Base-by-base conservation (phyloP, 2,113 vertebrate genomes). In the Phalacrocorax aristotelis region DNA sequence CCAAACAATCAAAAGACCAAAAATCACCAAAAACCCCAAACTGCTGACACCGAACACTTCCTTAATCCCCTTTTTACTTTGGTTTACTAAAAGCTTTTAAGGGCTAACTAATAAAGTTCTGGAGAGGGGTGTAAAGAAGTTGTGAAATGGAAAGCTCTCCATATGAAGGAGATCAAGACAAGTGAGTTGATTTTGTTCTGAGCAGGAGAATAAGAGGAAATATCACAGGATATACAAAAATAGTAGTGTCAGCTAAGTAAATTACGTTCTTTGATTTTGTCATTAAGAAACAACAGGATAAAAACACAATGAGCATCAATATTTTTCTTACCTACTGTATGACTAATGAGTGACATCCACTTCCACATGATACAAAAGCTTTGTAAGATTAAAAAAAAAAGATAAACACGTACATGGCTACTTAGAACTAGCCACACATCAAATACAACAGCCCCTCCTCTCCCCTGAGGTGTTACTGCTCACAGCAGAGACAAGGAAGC, bases 401-500 rank as follows among this genome's bases (percentile, higher is more conserved):
- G 40, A 60, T 8, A 70, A 87, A 68, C 14, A 32, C 0, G 2
- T 9, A 21, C 16, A 5, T 5, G 12, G 40, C 76, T 64, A 66
- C 36, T 71, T 42, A 21, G 23, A 81, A 68, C 21, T 2, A 40
- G 48, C 38, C 52, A 57, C 36, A 34, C 1, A 3, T 21, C 54
- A 46, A 30, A 19, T 40, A 17, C 44, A 57, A 49, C 10, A 90
- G 76, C 17, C 11, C 9, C 38, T 66, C 38, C 20, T 55, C 12
- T 51, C 17, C 66, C 46, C 19, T 0, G 4, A 51, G 55, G 64
- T 6, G 52, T 14, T 26, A 15, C n/a, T 51, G 69, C 52, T 61
- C 42, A 29, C 0, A 0, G 21, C 5, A 0, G 40, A 52, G 40
- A 27, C 0, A 9, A 52, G 21, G 30, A 38, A 78, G 34, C 0